A percentile compares a stretch with the other conserved stretches of the same genome.
phyloP scores from a whole-genome alignment of 2,113 vertebrate genomes.

The Pseudois nayaur region DNA sequence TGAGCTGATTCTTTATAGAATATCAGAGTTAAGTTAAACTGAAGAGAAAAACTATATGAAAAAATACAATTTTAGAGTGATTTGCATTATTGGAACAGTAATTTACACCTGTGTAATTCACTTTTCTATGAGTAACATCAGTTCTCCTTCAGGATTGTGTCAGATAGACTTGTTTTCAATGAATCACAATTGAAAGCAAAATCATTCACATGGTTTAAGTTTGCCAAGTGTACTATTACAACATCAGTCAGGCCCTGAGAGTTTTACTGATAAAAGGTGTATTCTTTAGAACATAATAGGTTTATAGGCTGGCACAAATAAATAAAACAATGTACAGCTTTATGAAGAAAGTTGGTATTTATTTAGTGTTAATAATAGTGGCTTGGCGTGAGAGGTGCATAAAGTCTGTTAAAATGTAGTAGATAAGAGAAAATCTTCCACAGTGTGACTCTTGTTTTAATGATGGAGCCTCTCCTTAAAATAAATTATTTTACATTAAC shows the following conservation, averaged over 20 bases:
- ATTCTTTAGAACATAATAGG: not conserved
- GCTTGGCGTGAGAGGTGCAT: not conserved
- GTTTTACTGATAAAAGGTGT: not conserved
- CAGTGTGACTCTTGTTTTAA: not conserved
- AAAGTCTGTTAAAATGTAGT: not conserved
- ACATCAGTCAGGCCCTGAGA: not conserved
- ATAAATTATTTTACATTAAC: not conserved
- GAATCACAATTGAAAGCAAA: not conserved
- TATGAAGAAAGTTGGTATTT: not conserved
- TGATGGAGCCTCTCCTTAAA: not conserved
- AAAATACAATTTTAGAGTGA: not conserved
- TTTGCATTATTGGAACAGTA: not conserved
- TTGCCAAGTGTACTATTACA: not conserved
- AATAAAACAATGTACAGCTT: not conserved
- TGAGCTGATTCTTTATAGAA: not conserved
- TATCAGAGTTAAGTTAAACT: not conserved
- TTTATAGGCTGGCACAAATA: not conserved
- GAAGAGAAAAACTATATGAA: not conserved
- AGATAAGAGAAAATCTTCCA: not conserved
- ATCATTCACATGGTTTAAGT: constrained; percentile 32
- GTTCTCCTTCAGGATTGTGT: constrained; percentile 33
- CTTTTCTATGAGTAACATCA: constrained; percentile 5
- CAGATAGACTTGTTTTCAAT: not conserved
- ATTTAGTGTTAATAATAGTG: not conserved
- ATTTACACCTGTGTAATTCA: not conserved